These are phyloP conservation scores for Xestia c-nigrum DNA, from an alignment of 2,888 invertebrate species.

Conservation along the genomic window DNA sequence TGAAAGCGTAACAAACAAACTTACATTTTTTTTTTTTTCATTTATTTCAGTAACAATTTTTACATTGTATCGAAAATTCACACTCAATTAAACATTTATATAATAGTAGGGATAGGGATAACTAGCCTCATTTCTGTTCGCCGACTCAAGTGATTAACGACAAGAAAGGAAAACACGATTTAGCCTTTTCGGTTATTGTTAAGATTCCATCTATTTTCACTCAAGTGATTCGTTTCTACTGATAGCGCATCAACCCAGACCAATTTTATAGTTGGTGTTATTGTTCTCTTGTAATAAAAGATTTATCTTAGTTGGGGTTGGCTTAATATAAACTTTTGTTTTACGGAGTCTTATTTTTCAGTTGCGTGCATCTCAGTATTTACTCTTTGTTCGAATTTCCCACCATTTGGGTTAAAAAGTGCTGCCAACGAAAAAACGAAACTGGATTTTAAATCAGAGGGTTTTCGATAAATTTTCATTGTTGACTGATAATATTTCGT, in stretches of 20 bases:
- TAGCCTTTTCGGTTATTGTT: background rate
- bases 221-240: constrained; percentile 52
- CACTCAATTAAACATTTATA: no score
- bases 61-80: no score
- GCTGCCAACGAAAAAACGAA: background rate
- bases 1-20: no score
- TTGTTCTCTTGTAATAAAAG: background rate
- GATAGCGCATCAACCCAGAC: constrained; percentile 3
- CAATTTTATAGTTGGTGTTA: constrained; percentile 19
- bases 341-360: background rate
- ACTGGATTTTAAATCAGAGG: background rate
- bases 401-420: background rate
- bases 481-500: background rate
- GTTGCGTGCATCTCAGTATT: background rate
- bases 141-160: constrained; percentile 10
- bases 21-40: no score
- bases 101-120: no score
- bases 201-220: constrained; percentile 24
- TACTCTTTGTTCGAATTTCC: background rate
- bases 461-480: no score
- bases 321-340: background rate
- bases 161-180: constrained; percentile 6
- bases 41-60: no score
- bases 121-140: background rate
- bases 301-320: background rate